Percentiles rank a stretch among this genome's conserved stretches.
Evolutionary conservation across 2,888 invertebrate genomes (phyloP).

Genomic region (Limnephilus auricula): DNA sequence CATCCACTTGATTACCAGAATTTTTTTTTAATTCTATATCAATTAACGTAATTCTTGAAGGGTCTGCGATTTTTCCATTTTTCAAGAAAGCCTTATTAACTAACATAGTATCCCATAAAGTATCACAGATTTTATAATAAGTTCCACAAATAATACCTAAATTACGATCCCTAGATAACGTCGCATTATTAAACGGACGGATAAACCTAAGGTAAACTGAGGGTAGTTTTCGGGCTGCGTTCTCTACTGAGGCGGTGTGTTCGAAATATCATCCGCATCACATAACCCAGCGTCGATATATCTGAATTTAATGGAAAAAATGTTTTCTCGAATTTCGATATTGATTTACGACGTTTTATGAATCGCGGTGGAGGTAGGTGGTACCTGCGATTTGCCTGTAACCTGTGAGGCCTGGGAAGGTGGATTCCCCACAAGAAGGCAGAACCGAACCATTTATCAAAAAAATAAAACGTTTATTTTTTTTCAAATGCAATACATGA

Average conservation of each 20-base stretch:
- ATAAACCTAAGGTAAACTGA: neutral
- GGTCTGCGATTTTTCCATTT: no score
- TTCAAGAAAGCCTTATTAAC: no score
- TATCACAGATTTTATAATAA: neutral
- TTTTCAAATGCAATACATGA: neutral
- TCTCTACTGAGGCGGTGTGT: neutral
- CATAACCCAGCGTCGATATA: neutral
- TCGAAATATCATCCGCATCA: constrained; percentile 11
- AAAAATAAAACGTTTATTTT: neutral
- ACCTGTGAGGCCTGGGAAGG: neutral
- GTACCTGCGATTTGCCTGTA: neutral
- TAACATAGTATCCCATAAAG: no score
- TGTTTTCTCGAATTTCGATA: constrained; percentile 43
- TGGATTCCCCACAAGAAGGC: neutral
- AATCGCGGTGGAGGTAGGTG: neutral
- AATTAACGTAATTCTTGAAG: no score
- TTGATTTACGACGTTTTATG: constrained; percentile 42
- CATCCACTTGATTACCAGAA: no score
- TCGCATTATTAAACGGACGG: neutral
- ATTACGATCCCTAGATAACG: neutral
- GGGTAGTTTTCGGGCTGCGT: constrained; percentile 7
- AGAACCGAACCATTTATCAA: neutral
- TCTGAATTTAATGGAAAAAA: constrained; percentile 45
- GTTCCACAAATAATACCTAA: neutral
- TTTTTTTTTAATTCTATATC: no score